Evolutionary conservation across 2,888 invertebrate species (phyloP).

Genomic region (Dolichopus griseipennis): DNA sequence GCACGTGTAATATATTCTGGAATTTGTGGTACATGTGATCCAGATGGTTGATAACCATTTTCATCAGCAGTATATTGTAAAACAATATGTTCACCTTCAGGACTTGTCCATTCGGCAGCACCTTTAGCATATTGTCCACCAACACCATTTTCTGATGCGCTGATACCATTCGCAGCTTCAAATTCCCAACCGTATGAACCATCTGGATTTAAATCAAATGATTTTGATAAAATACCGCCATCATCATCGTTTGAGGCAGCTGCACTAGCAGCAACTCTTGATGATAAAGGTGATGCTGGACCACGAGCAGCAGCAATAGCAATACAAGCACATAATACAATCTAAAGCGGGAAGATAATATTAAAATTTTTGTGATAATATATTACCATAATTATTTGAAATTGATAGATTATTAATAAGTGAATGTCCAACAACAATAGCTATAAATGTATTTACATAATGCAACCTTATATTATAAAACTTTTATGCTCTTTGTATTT

Average conservation of each 20-base stretch:
- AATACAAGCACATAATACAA: background rate
- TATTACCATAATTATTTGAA: too few relatives aligned
- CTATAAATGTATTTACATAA: too few relatives aligned
- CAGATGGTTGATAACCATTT: constrained; percentile 30
- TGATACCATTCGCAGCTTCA: constrained; percentile 30
- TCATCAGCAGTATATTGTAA: constrained; percentile 34
- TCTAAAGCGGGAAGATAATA: too few relatives aligned
- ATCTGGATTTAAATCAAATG: constrained; percentile 21
- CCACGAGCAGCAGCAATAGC: background rate
- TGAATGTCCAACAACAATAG: too few relatives aligned
- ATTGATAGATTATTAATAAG: too few relatives aligned
- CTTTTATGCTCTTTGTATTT: too few relatives aligned
- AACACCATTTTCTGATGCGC: constrained; percentile 27
- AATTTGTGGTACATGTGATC: constrained; percentile 31
- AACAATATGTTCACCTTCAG: constrained; percentile 31
- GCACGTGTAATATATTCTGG: constrained; percentile 31
- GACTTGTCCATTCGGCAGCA: constrained; percentile 29
- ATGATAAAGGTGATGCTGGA: background rate
- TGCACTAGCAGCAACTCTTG: background rate
- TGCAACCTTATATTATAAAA: too few relatives aligned
- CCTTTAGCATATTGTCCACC: constrained; percentile 33
- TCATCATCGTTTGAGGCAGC: background rate
- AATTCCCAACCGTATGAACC: constrained; percentile 29
- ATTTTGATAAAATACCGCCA: constrained; percentile 4
- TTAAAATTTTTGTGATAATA: too few relatives aligned